Percentiles rank a stretch among this genome's conserved stretches.
Evolutionary conservation across 2,113 vertebrate genomes (phyloP).

Genomic region (Paraplagusia blochii): DNA sequence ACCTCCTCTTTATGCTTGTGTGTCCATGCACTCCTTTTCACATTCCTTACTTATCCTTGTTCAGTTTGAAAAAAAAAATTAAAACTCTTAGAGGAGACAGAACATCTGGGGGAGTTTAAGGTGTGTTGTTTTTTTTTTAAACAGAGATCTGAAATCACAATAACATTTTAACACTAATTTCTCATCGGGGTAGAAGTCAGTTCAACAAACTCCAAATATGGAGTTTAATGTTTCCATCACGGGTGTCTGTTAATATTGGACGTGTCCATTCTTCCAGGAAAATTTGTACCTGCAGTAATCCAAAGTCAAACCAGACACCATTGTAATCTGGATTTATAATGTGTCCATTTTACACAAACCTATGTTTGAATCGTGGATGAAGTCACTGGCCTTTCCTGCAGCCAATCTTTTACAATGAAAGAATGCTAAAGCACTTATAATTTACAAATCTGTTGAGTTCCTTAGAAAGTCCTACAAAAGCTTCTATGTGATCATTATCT

Average conservation of each 20-base stretch:
- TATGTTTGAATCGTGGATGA: not conserved
- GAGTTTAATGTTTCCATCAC: slow-evolving; percentile 16
- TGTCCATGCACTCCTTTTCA: slow-evolving; percentile 1
- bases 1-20: slow-evolving; percentile 20
- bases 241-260: not conserved
- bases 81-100: not conserved
- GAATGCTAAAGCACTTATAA: no score
- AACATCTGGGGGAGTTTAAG: slow-evolving; percentile 7
- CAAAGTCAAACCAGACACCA: not conserved
- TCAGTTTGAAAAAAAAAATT: slow-evolving; percentile 12
- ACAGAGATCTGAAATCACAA: slow-evolving; percentile 24
- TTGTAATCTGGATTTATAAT: slow-evolving; percentile 6
- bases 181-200: slow-evolving; percentile 12
- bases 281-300: slow-evolving; percentile 3
- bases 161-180: slow-evolving; percentile 19
- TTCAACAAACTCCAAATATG: slow-evolving; percentile 13
- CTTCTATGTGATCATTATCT: no score
- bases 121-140: not conserved
- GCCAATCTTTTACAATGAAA: no score
- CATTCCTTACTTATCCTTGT: slow-evolving; percentile 7
- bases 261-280: slow-evolving; percentile 21
- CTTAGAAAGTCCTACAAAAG: no score
- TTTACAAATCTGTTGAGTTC: no score
- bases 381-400: no score
- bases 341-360: slow-evolving; percentile 14